Conservation (phyloP, 2,113 vertebrate genomes). For the Phylloscopus trochiloides region DNA sequence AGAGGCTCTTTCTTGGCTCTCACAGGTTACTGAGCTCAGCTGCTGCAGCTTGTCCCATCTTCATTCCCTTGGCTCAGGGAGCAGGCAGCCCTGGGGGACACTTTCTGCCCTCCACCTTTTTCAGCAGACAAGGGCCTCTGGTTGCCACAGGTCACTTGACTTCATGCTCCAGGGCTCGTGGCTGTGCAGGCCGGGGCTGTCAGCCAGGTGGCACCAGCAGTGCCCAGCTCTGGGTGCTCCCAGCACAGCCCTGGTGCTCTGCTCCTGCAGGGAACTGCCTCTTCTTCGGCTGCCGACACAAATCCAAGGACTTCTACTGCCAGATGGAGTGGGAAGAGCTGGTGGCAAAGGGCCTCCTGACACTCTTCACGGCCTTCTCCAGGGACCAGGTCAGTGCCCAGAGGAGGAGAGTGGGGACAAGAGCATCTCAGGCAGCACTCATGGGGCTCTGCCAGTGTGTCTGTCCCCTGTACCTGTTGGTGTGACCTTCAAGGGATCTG, state of each 20-base stretch:
- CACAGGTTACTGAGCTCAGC: not conserved
- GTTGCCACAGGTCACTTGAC: not conserved
- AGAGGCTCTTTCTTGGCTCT: not conserved
- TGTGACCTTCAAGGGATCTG: not conserved
- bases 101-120: not conserved
- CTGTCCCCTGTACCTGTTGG: not conserved
- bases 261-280: constrained; percentile 79
- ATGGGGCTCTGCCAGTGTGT: not conserved
- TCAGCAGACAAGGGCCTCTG: not conserved
- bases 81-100: not conserved
- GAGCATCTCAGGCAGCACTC: not conserved
- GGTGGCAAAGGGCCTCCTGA: constrained; percentile 72
- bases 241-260: not conserved
- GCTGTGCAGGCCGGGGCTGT: not conserved
- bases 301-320: constrained; percentile 89
- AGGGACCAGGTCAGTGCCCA: constrained; percentile 86
- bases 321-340: constrained; percentile 84
- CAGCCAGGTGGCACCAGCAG: not conserved
- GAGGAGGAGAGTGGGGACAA: not conserved
- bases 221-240: not conserved
- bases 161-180: not conserved
- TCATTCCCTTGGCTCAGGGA: not conserved
- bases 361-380: constrained; percentile 89
- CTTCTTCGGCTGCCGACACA: constrained; percentile 89
- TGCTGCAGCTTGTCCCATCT: not conserved